A percentile compares a stretch with the other conserved stretches of the same genome.
Conservation (phyloP, 2,113 vertebrate genomes). For the Geococcyx californianus region DNA sequence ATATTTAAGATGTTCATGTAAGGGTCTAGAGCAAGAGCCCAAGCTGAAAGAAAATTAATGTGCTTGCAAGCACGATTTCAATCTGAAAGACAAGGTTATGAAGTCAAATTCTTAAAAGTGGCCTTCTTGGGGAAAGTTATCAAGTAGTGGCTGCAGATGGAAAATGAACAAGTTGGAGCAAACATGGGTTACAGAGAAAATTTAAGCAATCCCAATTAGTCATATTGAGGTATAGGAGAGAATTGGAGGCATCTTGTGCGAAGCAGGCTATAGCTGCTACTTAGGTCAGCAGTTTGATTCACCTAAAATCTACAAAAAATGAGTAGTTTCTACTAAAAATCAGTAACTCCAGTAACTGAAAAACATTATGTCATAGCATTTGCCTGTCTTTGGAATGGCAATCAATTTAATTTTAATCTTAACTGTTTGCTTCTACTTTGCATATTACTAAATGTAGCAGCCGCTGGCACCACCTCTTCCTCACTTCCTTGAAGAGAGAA, state of each 20-base stretch:
- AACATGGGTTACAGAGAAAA: background rate
- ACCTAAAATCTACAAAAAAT: background rate
- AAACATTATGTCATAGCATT: background rate
- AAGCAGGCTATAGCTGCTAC: background rate
- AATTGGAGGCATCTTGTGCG: slow-evolving; percentile 1
- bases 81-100: background rate
- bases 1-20: background rate
- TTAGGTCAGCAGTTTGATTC: background rate
- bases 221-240: background rate
- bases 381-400: background rate
- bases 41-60: background rate
- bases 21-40: background rate
- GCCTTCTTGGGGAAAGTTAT: background rate
- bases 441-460: background rate
- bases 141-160: background rate
- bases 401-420: slow-evolving; percentile 3
- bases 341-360: background rate
- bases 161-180: background rate
- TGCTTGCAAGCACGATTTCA: background rate
- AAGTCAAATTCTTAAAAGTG: background rate
- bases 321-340: background rate
- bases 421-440: background rate
- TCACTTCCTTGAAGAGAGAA: background rate
- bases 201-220: background rate
- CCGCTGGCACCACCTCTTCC: background rate